Evolutionary conservation across 1,140 invertebrate genomes (phyloP).

Genomic region (Polypedilum pembai): DNA sequence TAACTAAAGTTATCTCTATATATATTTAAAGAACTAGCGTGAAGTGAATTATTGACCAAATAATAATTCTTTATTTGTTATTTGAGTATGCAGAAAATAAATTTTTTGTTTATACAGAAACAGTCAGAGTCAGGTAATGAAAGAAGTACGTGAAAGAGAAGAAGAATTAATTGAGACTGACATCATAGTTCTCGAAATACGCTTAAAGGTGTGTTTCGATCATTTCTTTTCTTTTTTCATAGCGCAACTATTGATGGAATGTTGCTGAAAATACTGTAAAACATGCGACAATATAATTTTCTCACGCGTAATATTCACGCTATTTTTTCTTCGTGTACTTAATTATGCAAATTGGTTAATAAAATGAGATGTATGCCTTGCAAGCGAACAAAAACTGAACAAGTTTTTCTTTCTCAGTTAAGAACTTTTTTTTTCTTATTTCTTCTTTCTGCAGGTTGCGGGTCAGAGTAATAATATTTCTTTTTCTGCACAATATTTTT

Average conservation of each 20-base stretch:
- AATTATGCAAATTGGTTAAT: constrained; percentile 6
- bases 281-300: neutral
- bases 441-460: neutral
- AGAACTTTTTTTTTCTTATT: no score
- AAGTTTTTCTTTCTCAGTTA: neutral
- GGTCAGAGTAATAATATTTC: neutral
- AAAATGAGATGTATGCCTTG: constrained; percentile 5
- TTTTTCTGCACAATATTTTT: neutral
- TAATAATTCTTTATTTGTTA: no score
- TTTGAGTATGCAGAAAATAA: no score
- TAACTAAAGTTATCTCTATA: no score
- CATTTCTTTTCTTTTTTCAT: neutral
- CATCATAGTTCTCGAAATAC: constrained; percentile 1
- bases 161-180: neutral
- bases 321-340: neutral
- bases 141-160: neutral
- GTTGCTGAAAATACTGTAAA: neutral
- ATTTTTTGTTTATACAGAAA: no score
- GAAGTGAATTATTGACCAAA: no score
- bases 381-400: neutral
- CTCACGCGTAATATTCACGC: neutral
- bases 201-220: neutral
- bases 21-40: no score
- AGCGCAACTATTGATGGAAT: neutral
- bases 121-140: no score